Evolutionary conservation across 2,113 vertebrate species (phyloP).

Genomic region (Trematocara stigmaticum): DNA sequence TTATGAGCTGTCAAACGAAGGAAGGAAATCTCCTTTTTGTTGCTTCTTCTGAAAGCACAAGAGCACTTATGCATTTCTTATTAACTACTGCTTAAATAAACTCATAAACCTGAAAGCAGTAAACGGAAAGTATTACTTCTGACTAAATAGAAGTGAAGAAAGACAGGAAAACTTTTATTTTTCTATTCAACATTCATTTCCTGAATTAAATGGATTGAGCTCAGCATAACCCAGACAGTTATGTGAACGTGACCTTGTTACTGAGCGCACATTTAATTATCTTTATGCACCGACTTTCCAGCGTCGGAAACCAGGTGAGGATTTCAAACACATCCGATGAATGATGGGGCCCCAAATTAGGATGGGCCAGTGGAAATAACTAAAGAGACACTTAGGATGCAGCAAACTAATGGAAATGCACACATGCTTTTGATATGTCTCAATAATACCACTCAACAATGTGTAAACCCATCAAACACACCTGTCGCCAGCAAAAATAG

Average conservation of each 20-base stretch:
- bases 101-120: not conserved
- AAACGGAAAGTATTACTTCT: not conserved
- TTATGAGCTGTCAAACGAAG: not conserved
- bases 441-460: not conserved
- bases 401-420: not conserved
- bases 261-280: not conserved
- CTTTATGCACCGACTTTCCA: not conserved
- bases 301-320: not conserved
- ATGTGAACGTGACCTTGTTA: not conserved
- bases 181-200: not conserved
- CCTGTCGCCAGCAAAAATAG: not conserved
- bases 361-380: not conserved
- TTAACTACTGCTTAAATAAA: not conserved
- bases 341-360: not conserved
- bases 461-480: not conserved
- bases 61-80: not conserved
- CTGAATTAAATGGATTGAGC: not conserved
- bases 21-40: not conserved
- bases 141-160: not conserved
- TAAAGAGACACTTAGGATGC: not conserved
- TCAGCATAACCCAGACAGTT: not conserved
- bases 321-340: not conserved
- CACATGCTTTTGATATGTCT: constrained; percentile 1
- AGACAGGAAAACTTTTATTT: not conserved
- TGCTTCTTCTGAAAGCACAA: not conserved